These are phyloP conservation scores for Plagodis pulveraria DNA, from an alignment of 2,888 invertebrate genomes.

Conservation along the genomic window DNA sequence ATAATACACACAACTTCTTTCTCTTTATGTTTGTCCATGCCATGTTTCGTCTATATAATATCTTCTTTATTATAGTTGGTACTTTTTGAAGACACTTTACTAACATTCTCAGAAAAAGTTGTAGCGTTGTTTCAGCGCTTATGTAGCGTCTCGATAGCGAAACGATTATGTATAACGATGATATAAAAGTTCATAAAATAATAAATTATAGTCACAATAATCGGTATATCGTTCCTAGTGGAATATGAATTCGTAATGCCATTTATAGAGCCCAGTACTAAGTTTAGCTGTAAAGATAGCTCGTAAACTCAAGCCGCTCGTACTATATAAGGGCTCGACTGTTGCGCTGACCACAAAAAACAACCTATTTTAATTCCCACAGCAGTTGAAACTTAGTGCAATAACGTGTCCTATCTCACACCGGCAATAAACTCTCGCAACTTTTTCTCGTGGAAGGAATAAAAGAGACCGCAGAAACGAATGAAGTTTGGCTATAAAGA, in stretches of 20 bases:
- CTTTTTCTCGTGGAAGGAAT: constrained; percentile 81
- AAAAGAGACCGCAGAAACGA: constrained; percentile 82
- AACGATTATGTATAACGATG: constrained; percentile 30
- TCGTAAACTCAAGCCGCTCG: constrained; percentile 5
- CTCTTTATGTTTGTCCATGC: background rate
- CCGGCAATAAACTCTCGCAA: constrained; percentile 81
- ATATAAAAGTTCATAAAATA: constrained; percentile 34
- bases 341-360: constrained; percentile 68
- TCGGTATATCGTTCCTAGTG: constrained; percentile 24
- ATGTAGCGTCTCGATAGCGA: constrained; percentile 21
- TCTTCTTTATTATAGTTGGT: constrained; percentile 16
- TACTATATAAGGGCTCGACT: constrained; percentile 45
- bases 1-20: too few species aligned
- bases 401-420: constrained; percentile 83
- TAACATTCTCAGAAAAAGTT: constrained; percentile 16
- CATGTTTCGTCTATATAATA: background rate
- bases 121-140: constrained; percentile 17
- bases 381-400: constrained; percentile 76
- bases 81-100: constrained; percentile 11
- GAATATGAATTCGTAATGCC: constrained; percentile 30
- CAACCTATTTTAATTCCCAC: constrained; percentile 72
- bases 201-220: constrained; percentile 28
- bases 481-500: constrained; percentile 84
- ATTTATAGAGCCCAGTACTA: constrained; percentile 1
- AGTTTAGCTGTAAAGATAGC: constrained; percentile 17